Conservation (phyloP, 2,888 invertebrate species). For the Listrodromus nycthemerus region DNA sequence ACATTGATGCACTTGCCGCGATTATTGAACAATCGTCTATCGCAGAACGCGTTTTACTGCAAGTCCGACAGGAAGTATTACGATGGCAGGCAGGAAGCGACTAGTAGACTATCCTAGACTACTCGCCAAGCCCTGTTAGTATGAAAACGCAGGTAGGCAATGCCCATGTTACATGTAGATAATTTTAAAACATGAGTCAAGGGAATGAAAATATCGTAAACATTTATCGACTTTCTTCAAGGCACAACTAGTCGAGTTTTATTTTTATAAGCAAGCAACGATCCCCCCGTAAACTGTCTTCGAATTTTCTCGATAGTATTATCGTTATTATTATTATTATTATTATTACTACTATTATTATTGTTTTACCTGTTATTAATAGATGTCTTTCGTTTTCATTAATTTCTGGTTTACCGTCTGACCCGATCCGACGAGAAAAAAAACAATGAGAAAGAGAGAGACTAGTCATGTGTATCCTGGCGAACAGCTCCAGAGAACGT, state of each 20-base stretch:
- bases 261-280: conserved; percentile 1
- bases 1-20: background rate
- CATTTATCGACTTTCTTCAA: background rate
- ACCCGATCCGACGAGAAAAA: conserved; percentile 75
- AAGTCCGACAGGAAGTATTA: conserved; percentile 57
- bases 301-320: conserved; percentile 24
- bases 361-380: conserved; percentile 80
- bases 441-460: conserved; percentile 62
- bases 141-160: conserved; percentile 71
- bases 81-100: conserved; percentile 81
- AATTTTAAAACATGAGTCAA: background rate
- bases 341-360: conserved; percentile 71
- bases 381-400: conserved; percentile 84
- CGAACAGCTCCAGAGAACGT: conserved; percentile 62
- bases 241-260: conserved; percentile 2
- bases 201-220: background rate
- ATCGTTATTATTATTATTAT: conserved; percentile 59
- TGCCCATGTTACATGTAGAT: conserved; percentile 53
- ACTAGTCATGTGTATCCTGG: conserved; percentile 72
- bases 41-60: conserved; percentile 39
- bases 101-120: conserved; percentile 68
- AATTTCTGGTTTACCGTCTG: conserved; percentile 84
- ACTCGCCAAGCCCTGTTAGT: conserved; percentile 57
- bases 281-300: conserved; percentile 62
- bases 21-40: background rate